These are phyloP conservation scores for Chascanopsetta lugubris DNA, from an alignment of 2,113 vertebrate species.

Conservation along the genomic window DNA sequence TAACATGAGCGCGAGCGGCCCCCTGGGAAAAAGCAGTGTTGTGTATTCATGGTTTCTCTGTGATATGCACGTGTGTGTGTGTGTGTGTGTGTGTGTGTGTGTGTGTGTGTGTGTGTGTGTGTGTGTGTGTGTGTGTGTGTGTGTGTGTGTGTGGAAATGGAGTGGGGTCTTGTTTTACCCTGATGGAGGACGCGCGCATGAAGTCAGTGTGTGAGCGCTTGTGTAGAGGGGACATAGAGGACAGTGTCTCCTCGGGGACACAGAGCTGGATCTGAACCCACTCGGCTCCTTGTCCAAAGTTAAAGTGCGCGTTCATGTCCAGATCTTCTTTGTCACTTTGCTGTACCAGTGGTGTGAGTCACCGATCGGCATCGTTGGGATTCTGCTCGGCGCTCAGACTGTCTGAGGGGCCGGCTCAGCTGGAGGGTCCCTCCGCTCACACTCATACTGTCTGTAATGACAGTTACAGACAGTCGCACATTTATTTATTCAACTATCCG, in stretches of 20 bases:
- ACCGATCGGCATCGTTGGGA: no score
- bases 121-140: slow-evolving; percentile 8
- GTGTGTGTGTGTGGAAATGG: no score
- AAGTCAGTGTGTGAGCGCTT: no score
- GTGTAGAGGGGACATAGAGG: slow-evolving; percentile 3
- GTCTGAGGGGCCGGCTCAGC: no score
- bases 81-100: slow-evolving; percentile 12
- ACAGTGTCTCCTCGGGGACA: slow-evolving; percentile 12
- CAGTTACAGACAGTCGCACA: no score
- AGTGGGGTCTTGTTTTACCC: no score
- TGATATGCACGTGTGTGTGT: slow-evolving; percentile 9
- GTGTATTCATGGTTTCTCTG: slow-evolving; percentile 52
- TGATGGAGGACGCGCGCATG: no score
- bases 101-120: no score
- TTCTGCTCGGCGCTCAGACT: no score
- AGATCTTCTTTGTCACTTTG: not conserved
- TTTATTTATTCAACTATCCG: no score
- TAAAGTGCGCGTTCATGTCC: not conserved
- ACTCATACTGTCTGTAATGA: no score
- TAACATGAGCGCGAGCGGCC: slow-evolving; percentile 13
- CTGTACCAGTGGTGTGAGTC: not conserved
- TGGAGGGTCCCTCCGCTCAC: no score
- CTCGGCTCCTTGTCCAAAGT: not conserved
- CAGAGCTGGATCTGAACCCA: not conserved
- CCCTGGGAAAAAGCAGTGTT: not conserved